phyloP scores from a whole-genome alignment of 2,888 invertebrate genomes.

The Acleris holmiana region DNA sequence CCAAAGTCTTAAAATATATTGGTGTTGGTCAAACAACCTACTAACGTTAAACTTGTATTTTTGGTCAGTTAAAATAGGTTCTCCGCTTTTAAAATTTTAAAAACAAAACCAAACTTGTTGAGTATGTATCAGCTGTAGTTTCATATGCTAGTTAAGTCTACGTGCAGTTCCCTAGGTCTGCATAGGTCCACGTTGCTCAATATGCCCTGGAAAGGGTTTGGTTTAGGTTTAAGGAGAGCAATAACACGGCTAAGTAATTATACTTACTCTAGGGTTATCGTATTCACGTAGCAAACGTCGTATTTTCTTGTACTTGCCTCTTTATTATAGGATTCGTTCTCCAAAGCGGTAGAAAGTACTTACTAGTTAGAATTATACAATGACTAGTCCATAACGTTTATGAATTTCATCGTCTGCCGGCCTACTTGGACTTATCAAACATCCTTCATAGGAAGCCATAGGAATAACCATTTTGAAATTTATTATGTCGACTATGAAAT shows the following conservation, averaged over 20 bases:
- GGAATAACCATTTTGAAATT: not conserved
- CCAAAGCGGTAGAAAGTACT: constrained; percentile 83
- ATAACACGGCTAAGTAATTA: constrained; percentile 54
- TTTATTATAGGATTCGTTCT: constrained; percentile 70
- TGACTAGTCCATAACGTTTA: constrained; percentile 83
- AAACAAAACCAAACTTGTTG: not conserved
- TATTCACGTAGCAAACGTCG: constrained; percentile 61
- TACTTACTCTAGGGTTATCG: constrained; percentile 63
- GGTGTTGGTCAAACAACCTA: constrained; percentile 1
- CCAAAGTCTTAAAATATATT: not conserved
- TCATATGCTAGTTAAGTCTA: constrained; percentile 27
- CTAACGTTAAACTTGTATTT: not conserved
- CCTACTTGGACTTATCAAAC: constrained; percentile 41
- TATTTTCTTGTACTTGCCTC: constrained; percentile 50
- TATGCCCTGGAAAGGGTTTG: constrained; percentile 69
- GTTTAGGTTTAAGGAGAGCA: constrained; percentile 76
- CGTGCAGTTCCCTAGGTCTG: constrained; percentile 31
- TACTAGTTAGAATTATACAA: constrained; percentile 83
- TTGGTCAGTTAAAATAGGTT: not conserved
- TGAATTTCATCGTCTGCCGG: constrained; percentile 74
- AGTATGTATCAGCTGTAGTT: too few relatives aligned
- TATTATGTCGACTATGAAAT: not conserved
- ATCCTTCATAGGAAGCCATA: not conserved
- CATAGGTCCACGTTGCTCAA: constrained; percentile 82
- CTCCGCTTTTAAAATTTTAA: not conserved